These are phyloP conservation scores for Anodontia alba DNA, from an alignment of 2,888 invertebrate species.

Conservation along the genomic window DNA sequence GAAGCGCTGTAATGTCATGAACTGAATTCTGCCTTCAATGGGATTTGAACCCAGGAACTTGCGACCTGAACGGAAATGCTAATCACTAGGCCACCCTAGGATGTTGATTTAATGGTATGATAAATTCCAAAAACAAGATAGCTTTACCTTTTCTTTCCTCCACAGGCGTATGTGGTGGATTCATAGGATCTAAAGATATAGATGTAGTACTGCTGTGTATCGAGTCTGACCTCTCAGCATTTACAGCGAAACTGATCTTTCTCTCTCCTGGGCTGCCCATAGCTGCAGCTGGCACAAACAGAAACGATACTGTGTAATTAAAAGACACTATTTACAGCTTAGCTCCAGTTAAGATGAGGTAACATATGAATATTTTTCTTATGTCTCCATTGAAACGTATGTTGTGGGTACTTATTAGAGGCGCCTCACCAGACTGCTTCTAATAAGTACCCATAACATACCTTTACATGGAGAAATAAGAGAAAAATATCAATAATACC, in stretches of 20 bases:
- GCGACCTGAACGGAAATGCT: too few species aligned
- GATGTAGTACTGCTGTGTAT: constrained; percentile 84
- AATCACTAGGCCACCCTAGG: too few species aligned
- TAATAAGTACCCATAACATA: too few species aligned
- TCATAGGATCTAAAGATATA: constrained; percentile 72
- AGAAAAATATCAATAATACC: not conserved
- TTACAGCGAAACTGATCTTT: constrained; percentile 85
- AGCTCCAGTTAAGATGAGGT: not conserved
- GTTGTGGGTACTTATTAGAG: too few species aligned
- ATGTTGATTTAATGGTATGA: too few species aligned
- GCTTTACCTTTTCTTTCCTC: constrained; percentile 70
- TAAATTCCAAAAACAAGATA: too few species aligned
- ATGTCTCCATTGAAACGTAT: too few species aligned
- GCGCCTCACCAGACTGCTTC: too few species aligned
- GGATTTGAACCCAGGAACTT: too few species aligned
- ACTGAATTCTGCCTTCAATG: too few species aligned
- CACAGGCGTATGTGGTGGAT: constrained; percentile 64
- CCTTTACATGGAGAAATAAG: too few species aligned
- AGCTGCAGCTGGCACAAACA: constrained; percentile 37
- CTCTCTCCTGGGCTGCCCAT: constrained; percentile 83
- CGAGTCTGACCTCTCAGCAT: constrained; percentile 84
- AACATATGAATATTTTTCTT: not conserved
- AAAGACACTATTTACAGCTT: not conserved
- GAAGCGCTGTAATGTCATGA: too few species aligned
- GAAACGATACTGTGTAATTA: not conserved